Evolutionary conservation across 2,888 invertebrate genomes (phyloP).

Genomic region (Parelbella ahira): DNA sequence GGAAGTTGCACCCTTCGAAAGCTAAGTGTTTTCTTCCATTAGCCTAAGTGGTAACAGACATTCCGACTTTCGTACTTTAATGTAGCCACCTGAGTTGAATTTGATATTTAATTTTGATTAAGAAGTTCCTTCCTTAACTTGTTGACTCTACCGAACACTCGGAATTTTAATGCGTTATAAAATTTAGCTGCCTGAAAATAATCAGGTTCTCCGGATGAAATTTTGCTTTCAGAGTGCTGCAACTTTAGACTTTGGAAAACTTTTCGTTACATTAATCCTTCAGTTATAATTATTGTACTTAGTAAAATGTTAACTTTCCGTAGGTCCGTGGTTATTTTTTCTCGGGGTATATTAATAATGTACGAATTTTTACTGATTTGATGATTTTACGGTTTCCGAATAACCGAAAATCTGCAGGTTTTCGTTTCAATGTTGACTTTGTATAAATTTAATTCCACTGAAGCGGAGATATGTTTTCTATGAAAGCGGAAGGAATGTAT

Average conservation of each 20-base stretch:
- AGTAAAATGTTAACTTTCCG: no score
- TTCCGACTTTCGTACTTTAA: constrained; percentile 22
- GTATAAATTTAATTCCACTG: constrained; percentile 32
- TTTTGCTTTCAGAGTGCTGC: constrained; percentile 15
- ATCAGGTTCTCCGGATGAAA: constrained; percentile 19
- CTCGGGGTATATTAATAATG: no score
- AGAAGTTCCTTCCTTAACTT: constrained; percentile 25
- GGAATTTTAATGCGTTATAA: constrained; percentile 26
- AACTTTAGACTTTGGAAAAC: constrained; percentile 4
- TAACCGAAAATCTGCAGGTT: constrained; percentile 3
- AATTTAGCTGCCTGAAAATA: constrained; percentile 20
- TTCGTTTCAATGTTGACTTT: constrained; percentile 28
- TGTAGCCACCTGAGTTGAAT: constrained; percentile 33
- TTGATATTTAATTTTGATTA: constrained; percentile 30
- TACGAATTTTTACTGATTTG: no score
- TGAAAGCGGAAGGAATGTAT: constrained; percentile 28
- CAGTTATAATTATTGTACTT: no score
- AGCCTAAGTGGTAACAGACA: constrained; percentile 31
- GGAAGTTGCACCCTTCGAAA: constrained; percentile 39
- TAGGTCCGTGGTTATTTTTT: no score
- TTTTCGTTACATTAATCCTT: no score
- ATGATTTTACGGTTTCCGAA: not conserved
- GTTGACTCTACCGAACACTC: constrained; percentile 21
- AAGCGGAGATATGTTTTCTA: constrained; percentile 32
- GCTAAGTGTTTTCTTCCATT: constrained; percentile 49